Conservation (phyloP, 2,797 vertebrate species). For the Nannoperca australis region DNA sequence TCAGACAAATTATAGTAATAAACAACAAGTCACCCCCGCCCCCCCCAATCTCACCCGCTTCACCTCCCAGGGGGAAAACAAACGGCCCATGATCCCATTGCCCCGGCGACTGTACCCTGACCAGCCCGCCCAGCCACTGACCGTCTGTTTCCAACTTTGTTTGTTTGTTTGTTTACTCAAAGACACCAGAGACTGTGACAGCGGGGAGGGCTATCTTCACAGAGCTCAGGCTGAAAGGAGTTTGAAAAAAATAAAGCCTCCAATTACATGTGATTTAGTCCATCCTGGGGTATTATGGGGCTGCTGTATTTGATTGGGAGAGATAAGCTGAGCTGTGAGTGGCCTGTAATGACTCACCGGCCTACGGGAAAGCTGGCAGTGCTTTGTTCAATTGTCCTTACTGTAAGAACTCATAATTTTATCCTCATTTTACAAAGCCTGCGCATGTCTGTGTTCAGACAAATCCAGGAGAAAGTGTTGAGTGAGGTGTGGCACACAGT, state of each 20-base stretch:
- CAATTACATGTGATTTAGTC: conserved; percentile 79
- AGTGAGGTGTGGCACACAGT: conserved; percentile 12
- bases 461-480: neutral
- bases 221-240: conserved; percentile 61
- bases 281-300: conserved; percentile 72
- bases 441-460: conserved; percentile 11
- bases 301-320: conserved; percentile 70
- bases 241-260: conserved; percentile 58
- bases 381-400: conserved; percentile 58
- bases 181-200: conserved; percentile 70
- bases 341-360: conserved; percentile 64
- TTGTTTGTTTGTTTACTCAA: conserved; percentile 80
- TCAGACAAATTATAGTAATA: conserved; percentile 85
- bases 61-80: conserved; percentile 74
- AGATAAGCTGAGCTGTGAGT: conserved; percentile 75
- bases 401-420: conserved; percentile 61
- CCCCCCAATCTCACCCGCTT: conserved; percentile 41
- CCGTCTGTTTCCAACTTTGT: conserved; percentile 77
- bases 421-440: conserved; percentile 23
- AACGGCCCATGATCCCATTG: conserved; percentile 73
- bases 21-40: conserved; percentile 74
- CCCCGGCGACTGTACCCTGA: conserved; percentile 75
- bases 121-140: conserved; percentile 70
- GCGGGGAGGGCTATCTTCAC: conserved; percentile 69
- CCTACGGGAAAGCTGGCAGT: conserved; percentile 74